Evolutionary conservation across 2,113 vertebrate genomes (phyloP).

Genomic region (Egretta garzetta): DNA sequence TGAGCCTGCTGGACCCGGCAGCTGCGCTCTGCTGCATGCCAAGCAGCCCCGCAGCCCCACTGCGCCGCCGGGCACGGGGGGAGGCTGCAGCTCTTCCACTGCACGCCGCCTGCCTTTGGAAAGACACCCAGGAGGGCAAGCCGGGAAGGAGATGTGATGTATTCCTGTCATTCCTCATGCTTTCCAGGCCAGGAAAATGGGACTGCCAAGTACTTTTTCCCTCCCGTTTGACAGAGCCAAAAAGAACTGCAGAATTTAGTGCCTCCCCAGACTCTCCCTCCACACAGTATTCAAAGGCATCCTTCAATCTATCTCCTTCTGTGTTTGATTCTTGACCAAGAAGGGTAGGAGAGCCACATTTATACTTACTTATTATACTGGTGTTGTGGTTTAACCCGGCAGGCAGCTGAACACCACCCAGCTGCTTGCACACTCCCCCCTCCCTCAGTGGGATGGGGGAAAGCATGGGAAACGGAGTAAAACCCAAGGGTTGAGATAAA

Average conservation of each 20-base stretch:
- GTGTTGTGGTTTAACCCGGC: too few relatives aligned
- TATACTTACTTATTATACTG: not conserved
- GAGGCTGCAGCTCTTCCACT: not conserved
- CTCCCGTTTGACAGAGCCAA: not conserved
- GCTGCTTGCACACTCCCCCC: too few relatives aligned
- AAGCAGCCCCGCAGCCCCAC: not conserved
- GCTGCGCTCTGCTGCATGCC: not conserved
- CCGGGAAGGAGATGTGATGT: not conserved
- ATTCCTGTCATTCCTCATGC: not conserved
- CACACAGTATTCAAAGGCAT: not conserved
- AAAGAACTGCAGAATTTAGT: not conserved
- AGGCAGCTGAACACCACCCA: too few relatives aligned
- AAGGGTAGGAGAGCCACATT: not conserved
- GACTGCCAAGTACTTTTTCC: not conserved
- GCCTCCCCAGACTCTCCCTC: not conserved
- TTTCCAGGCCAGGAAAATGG: not conserved
- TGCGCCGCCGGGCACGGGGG: rapidly evolving
- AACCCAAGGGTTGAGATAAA: too few relatives aligned
- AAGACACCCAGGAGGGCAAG: not conserved
- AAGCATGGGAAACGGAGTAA: too few relatives aligned
- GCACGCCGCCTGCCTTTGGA: rapidly evolving
- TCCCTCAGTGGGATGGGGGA: too few relatives aligned
- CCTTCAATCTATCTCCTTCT: not conserved
- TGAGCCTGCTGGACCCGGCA: not conserved
- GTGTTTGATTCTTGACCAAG: not conserved